phyloP scores from a whole-genome alignment of 1,140 invertebrate genomes.

The Bombus ignitus region DNA sequence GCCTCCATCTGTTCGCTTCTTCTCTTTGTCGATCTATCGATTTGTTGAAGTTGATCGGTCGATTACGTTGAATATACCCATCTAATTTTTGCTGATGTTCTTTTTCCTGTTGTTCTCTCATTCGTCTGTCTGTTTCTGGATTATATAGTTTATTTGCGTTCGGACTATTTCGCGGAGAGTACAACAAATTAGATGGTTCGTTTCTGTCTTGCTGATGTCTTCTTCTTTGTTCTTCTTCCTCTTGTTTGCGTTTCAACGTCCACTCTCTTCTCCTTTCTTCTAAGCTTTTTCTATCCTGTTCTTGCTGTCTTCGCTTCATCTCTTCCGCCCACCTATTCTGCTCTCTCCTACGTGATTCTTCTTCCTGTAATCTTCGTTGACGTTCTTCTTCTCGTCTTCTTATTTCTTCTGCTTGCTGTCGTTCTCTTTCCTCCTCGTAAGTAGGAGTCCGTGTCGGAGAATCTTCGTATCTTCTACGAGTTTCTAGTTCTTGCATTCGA shows the following conservation, averaged over 20 bases:
- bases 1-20: conserved; percentile 10
- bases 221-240: conserved; percentile 33
- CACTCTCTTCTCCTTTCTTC: conserved; percentile 47
- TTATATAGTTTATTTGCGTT: conserved; percentile 5
- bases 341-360: conserved; percentile 5
- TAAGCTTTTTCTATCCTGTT: conserved; percentile 24
- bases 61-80: conserved; percentile 62
- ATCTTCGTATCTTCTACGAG: background rate
- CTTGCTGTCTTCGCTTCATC: conserved; percentile 15
- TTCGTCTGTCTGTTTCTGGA: conserved; percentile 21
- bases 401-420: background rate
- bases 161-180: background rate
- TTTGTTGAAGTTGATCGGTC: conserved; percentile 49
- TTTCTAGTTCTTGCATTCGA: background rate
- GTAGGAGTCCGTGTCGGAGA: background rate
- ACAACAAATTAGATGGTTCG: conserved; percentile 15
- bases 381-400: background rate
- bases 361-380: background rate
- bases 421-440: conserved; percentile 1
- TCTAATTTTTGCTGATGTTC: conserved; percentile 48
- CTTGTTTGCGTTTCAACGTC: conserved; percentile 22
- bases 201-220: conserved; percentile 14
- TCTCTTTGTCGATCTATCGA: background rate
- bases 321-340: background rate
- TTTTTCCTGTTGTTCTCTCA: conserved; percentile 32